Percentiles rank a stretch among this genome's conserved stretches.
Evolutionary conservation across 2,113 vertebrate genomes (phyloP).

Genomic region (Colistium nudipinnis): DNA sequence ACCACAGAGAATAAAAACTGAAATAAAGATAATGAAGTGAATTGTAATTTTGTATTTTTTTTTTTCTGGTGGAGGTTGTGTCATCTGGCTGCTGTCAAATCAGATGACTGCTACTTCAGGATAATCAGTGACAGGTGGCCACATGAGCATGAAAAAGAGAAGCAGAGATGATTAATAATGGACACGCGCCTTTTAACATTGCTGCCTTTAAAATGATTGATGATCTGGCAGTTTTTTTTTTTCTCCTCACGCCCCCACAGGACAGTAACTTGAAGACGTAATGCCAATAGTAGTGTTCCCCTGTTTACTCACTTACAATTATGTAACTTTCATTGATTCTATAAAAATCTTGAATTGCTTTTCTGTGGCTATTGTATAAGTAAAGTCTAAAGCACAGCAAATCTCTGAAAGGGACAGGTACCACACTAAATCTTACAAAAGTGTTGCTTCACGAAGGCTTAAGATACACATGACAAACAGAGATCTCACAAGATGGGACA

Average conservation of each 20-base stretch:
- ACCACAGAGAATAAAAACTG: background rate
- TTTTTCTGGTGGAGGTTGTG: background rate
- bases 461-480: background rate
- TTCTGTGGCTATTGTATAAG: background rate
- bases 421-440: too few relatives aligned
- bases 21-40: background rate
- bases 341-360: background rate
- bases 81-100: slow-evolving; percentile 4
- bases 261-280: background rate
- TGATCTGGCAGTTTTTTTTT: slow-evolving; percentile 1
- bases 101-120: background rate
- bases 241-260: background rate
- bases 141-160: background rate
- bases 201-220: background rate
- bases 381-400: background rate
- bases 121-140: slow-evolving; percentile 10
- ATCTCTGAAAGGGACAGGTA: slow-evolving; percentile 16
- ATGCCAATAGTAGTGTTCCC: too few relatives aligned
- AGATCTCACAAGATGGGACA: slow-evolving; percentile 24
- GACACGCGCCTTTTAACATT: background rate
- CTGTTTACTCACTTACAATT: slow-evolving; percentile 1
- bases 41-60: slow-evolving; percentile 12
- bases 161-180: background rate
- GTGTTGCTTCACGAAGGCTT: background rate
- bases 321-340: background rate